Evolutionary conservation across 2,888 invertebrate species (phyloP), one percentile per base, ranked within the genome.

Genomic region (Gastracanthus pulcherrimus): DNA sequence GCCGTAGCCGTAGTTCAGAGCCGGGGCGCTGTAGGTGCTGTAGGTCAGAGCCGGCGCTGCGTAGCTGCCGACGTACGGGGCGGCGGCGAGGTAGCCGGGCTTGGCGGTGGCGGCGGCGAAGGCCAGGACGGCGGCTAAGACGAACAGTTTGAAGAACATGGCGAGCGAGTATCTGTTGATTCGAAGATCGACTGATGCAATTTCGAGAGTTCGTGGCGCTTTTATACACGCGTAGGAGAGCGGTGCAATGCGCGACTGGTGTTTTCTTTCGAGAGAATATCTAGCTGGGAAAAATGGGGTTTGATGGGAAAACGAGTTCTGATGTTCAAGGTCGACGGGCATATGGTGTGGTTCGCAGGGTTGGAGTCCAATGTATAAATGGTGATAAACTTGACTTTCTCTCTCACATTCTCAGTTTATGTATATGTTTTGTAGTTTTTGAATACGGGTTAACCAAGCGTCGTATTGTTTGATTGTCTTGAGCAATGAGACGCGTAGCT

Each of bases 121-220:
- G 4, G 80, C 80, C 76, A 80, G 36, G 9, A 80, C 23, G 70
- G 80, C 75, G 34, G 70, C 69, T 31, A 80, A 31, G 38, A 80
- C n/a, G 62, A 80, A 69, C 13, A 80, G 51, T 51, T 80, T 80
- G 80, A 26, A 69, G 80, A 80, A 75, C 80, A 80, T 80, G 69
- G 51, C 67, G 74, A 60, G 4, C 19, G 36, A 66, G 58, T 31
- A 29, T 13, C 31, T n/a, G 67, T 66, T 41, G 55, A 72, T 71
- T 13, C 64, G 11, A 26, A 19, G 36, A 78, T 71, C 78, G 64
- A 78, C 78, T 78, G 78, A 78, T 72, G 26, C 9, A n/a, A 16
- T 5, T 19, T 6, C 29, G 1, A 4, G 2, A 29, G 31, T 3
- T 31, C 11, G 1, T 16, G 31, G 11, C 11, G 29, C 70, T 70